These are phyloP conservation scores for Varanus komodoensis DNA, from an alignment of 2,113 vertebrate species.

Conservation along the genomic window DNA sequence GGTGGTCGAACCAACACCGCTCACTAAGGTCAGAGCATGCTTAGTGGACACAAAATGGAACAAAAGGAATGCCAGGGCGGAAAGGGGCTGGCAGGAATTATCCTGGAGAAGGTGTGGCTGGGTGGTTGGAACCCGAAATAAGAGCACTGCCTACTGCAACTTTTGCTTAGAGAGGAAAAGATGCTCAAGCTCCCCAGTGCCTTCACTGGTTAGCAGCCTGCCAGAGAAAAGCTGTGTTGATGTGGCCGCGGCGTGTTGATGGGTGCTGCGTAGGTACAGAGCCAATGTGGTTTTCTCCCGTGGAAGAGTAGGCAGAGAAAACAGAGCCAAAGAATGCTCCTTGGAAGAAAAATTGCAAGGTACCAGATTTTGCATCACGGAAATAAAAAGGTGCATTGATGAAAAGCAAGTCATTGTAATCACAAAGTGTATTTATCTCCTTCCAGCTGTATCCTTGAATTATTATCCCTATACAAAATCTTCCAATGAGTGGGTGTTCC, in stretches of 20 bases:
- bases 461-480: constrained; percentile 9
- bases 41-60: not conserved
- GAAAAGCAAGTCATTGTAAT: not conserved
- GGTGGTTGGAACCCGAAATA: not conserved
- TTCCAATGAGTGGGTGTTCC: constrained; percentile 38
- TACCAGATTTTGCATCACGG: not conserved
- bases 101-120: not conserved
- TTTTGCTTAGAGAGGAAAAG: not conserved
- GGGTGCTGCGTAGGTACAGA: too few species aligned
- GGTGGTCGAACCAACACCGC: not conserved
- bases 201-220: too few species aligned
- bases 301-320: not conserved
- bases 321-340: not conserved
- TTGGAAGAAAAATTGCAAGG: constrained; percentile 5
- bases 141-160: not conserved
- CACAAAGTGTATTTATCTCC: not conserved
- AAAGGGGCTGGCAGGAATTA: not conserved
- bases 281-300: not conserved
- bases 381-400: not conserved
- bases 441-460: not conserved
- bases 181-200: too few species aligned
- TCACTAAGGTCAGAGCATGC: not conserved
- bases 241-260: not conserved
- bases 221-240: not conserved
- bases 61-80: not conserved